These are phyloP conservation scores for Setophaga coronata DNA, from an alignment of 2,113 vertebrate genomes.

Conservation along the genomic window DNA sequence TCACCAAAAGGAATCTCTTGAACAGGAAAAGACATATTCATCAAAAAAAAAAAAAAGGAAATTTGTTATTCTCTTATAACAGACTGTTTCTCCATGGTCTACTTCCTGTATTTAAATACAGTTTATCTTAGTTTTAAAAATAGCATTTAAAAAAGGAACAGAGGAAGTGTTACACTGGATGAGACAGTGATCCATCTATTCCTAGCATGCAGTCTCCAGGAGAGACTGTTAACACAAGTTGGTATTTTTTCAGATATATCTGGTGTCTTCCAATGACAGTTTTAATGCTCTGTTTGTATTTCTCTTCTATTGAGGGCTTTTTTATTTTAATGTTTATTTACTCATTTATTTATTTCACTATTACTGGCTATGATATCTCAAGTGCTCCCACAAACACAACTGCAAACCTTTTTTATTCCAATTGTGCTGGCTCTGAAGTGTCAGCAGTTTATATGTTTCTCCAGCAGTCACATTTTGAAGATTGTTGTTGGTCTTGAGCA, in stretches of 20 bases:
- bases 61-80: background rate
- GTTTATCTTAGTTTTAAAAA: slow-evolving; percentile 20
- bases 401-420: background rate
- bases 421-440: background rate
- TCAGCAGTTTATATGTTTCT: background rate
- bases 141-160: background rate
- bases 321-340: background rate
- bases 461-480: background rate
- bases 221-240: background rate
- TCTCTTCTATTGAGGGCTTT: background rate
- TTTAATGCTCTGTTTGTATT: background rate
- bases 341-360: background rate
- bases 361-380: background rate
- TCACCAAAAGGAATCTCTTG: background rate
- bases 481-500: background rate
- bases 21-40: background rate
- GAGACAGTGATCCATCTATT: background rate
- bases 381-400: background rate
- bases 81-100: background rate
- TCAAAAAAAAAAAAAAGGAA: background rate
- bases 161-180: background rate
- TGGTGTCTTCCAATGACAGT: background rate
- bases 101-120: background rate
- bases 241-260: background rate
- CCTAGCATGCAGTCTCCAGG: background rate